Conservation (phyloP, 2,888 invertebrate genomes). For the Cephus rjabovi region DNA sequence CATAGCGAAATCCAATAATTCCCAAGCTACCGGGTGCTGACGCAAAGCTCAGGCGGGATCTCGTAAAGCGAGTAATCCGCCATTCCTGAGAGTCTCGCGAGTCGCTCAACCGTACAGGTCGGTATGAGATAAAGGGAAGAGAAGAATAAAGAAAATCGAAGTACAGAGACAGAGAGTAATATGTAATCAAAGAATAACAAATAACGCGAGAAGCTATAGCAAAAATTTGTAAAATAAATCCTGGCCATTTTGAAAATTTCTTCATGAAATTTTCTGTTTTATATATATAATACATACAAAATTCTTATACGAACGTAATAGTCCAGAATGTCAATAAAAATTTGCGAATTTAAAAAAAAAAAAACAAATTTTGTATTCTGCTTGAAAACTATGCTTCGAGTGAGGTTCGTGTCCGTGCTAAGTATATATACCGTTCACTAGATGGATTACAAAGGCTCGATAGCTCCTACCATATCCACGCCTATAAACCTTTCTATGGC, state of each 20-base stretch:
- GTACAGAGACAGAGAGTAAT: too few species aligned
- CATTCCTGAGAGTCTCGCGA: neutral
- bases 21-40: neutral
- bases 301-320: neutral
- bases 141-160: neutral
- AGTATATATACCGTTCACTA: neutral
- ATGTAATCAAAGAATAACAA: too few species aligned
- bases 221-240: neutral
- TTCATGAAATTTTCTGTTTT: too few species aligned
- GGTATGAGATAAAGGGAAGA: neutral
- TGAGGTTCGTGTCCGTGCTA: neutral
- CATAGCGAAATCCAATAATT: conserved; percentile 4
- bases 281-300: too few species aligned
- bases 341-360: neutral
- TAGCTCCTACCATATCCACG: neutral
- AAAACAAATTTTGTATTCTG: neutral
- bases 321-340: neutral
- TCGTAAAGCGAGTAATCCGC: conserved; percentile 7
- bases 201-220: neutral
- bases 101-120: neutral
- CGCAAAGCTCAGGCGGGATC: neutral
- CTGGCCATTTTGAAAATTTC: too few species aligned
- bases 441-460: neutral
- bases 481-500: neutral
- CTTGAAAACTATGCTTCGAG: neutral